These are phyloP conservation scores for Leptinotarsa juncta DNA, from an alignment of 2,888 invertebrate species.

Conservation along the genomic window DNA sequence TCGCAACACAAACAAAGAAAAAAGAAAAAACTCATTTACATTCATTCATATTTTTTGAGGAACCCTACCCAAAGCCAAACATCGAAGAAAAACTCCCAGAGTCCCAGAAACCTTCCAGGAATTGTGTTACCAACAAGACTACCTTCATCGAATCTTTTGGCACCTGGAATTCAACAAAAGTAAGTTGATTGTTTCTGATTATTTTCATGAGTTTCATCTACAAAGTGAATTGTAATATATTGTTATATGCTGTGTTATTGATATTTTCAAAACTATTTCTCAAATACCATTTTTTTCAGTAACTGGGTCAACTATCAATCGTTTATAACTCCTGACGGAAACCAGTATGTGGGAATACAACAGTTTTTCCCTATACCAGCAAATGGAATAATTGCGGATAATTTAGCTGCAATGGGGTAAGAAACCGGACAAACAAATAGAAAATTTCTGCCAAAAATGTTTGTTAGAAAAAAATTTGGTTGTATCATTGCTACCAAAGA, in stretches of 20 bases:
- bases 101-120: not conserved
- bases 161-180: not conserved
- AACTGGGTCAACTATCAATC: constrained; percentile 13
- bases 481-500: too few relatives aligned
- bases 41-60: not conserved
- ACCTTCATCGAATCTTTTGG: not conserved
- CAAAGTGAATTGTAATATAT: not conserved
- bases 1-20: too few relatives aligned
- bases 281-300: not conserved
- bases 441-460: not conserved
- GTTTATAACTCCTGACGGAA: constrained; percentile 3
- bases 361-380: not conserved
- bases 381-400: not conserved
- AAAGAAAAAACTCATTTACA: too few relatives aligned
- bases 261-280: not conserved
- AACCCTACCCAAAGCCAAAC: not conserved
- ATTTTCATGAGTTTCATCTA: not conserved
- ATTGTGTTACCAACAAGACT: not conserved
- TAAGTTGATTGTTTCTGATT: not conserved
- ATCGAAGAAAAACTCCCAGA: not conserved
- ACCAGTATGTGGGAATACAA: constrained; percentile 12
- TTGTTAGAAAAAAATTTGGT: not conserved
- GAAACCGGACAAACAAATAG: not conserved
- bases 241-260: not conserved
- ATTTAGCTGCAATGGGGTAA: constrained; percentile 2